These are phyloP conservation scores for Ariopsis seemanni DNA, from an alignment of 2,113 vertebrate genomes.

Conservation along the genomic window DNA sequence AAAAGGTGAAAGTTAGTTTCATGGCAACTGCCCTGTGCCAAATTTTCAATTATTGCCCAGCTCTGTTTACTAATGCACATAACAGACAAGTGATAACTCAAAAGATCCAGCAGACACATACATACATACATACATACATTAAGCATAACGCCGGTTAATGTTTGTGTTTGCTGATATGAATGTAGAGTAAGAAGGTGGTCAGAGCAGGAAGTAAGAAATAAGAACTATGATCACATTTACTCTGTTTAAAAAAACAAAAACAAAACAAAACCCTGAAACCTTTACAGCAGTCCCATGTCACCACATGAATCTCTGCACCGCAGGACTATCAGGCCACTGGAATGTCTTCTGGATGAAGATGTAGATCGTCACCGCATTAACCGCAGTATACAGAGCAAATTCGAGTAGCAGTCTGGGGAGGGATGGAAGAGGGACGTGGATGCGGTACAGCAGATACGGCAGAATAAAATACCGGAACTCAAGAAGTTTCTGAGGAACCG, in stretches of 20 bases:
- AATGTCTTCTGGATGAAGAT: conserved; percentile 88
- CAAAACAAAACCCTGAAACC: too few species aligned
- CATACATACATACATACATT: neutral
- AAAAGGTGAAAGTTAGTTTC: neutral
- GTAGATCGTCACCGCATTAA: conserved; percentile 84
- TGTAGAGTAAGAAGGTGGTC: neutral
- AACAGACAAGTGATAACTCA: neutral
- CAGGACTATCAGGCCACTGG: conserved; percentile 82
- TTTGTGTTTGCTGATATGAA: neutral
- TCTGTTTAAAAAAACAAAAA: neutral
- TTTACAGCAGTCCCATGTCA: conserved; percentile 53
- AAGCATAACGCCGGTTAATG: neutral
- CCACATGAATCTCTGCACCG: conserved; percentile 96
- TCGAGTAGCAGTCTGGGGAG: conserved; percentile 79
- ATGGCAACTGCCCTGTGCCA: neutral
- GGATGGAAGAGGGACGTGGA: conserved; percentile 85
- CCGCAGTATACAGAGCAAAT: conserved; percentile 76
- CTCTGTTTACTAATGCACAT: neutral
- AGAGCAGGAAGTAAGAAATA: neutral
- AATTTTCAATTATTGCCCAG: neutral
- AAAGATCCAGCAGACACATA: neutral
- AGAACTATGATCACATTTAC: neutral
- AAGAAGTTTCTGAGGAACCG: conserved; percentile 89
- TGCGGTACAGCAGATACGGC: conserved; percentile 89
- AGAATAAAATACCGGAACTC: conserved; percentile 97